Conservation (phyloP, 2,797 vertebrate genomes). For the Arrhamphus sclerolepis region DNA sequence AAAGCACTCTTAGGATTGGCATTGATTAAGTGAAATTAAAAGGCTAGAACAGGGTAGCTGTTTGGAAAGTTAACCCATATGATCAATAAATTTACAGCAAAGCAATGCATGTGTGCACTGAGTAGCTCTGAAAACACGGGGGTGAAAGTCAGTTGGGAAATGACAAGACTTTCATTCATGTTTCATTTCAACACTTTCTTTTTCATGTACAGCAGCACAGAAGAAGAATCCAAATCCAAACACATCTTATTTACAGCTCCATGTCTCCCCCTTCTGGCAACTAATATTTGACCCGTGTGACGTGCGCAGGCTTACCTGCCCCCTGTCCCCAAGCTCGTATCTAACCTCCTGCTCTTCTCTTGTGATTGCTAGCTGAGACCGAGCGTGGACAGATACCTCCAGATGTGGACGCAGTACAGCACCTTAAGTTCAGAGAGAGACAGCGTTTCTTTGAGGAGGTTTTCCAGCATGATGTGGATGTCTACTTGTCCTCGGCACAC, state of each 20-base stretch:
- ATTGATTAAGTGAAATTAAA: constrained; percentile 11
- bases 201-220: not conserved
- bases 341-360: constrained; percentile 1
- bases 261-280: constrained; percentile 62
- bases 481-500: constrained; percentile 90
- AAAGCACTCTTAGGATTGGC: constrained; percentile 18
- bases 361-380: constrained; percentile 75
- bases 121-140: not conserved
- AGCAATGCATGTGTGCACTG: not conserved
- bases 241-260: constrained; percentile 26
- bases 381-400: constrained; percentile 80
- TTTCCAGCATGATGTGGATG: constrained; percentile 94
- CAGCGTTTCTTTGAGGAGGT: constrained; percentile 97
- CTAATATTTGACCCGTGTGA: not conserved
- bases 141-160: too few species aligned
- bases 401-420: constrained; percentile 84
- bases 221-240: not conserved
- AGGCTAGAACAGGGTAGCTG: not conserved
- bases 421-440: constrained; percentile 89
- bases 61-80: not conserved
- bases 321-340: not conserved
- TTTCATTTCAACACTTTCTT: not conserved
- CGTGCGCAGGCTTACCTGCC: too few species aligned
- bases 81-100: not conserved
- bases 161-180: too few species aligned